Evolutionary conservation across 2,797 vertebrate species (phyloP).

Genomic region (Semaprochilodus insignis): DNA sequence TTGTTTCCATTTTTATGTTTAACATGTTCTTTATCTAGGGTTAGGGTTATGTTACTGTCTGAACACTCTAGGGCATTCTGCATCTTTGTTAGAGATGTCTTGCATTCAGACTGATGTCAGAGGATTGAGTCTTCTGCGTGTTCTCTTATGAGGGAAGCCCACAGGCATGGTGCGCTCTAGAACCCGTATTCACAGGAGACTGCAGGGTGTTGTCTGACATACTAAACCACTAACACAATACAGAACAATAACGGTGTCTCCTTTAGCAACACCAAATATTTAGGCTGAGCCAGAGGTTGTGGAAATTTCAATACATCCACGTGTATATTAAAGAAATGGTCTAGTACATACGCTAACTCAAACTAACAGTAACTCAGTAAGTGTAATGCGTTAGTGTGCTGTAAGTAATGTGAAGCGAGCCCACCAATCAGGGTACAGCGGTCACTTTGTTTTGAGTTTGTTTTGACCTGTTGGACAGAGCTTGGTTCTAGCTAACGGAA

Average conservation of each 20-base stretch:
- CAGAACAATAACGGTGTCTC: conserved; percentile 5
- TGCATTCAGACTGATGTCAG: conserved; percentile 15
- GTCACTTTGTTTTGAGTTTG: too few relatives aligned
- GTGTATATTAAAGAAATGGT: not conserved
- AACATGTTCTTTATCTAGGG: too few relatives aligned
- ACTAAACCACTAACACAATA: conserved; percentile 13
- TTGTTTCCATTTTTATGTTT: too few relatives aligned
- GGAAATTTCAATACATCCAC: not conserved
- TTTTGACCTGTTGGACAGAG: too few relatives aligned
- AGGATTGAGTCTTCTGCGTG: conserved; percentile 5
- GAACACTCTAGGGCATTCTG: conserved; percentile 9
- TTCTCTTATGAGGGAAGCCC: conserved; percentile 34
- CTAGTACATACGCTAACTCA: not conserved
- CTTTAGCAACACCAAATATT: conserved; percentile 8
- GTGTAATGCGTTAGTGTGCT: too few relatives aligned
- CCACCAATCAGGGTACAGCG: too few relatives aligned
- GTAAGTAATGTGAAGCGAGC: too few relatives aligned
- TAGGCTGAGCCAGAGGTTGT: not conserved
- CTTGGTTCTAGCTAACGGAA: too few relatives aligned
- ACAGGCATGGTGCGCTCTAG: conserved; percentile 8
- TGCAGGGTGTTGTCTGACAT: conserved; percentile 27
- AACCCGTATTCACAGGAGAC: conserved; percentile 21
- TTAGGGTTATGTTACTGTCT: not conserved
- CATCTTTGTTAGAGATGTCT: not conserved
- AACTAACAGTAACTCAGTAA: not conserved